Evolutionary conservation across 2,888 invertebrate genomes (phyloP).

Genomic region (Sthenelais limicola): DNA sequence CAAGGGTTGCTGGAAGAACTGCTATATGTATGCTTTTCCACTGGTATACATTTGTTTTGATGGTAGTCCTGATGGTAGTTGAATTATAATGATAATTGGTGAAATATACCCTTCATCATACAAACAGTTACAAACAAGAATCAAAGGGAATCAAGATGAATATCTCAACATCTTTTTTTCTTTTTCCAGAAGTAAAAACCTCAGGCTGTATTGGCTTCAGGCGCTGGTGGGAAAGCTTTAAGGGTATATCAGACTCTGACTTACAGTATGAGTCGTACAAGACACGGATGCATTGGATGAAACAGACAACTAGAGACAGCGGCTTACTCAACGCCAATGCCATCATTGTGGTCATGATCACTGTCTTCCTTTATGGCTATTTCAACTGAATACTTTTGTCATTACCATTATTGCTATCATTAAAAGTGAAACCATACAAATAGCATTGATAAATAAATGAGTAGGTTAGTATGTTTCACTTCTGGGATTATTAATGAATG

Average conservation of each 20-base stretch:
- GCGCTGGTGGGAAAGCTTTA: constrained; percentile 6
- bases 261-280: constrained; percentile 10
- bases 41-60: too few species aligned
- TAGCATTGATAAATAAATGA: too few species aligned
- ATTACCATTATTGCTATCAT: too few species aligned
- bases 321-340: neutral
- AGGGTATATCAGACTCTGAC: neutral
- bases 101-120: neutral
- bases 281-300: constrained; percentile 1
- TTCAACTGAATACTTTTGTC: too few species aligned
- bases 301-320: neutral
- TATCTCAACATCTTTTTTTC: neutral
- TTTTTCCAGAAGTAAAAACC: constrained; percentile 1
- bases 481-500: too few species aligned
- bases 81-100: too few species aligned
- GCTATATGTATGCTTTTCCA: too few species aligned
- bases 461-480: too few species aligned
- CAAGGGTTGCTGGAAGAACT: too few species aligned
- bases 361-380: constrained; percentile 33
- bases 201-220: neutral
- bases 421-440: too few species aligned
- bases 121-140: too few species aligned
- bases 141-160: neutral
- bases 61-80: too few species aligned
- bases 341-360: constrained; percentile 13